Base-by-base conservation (phyloP, 2,113 vertebrate species). In the Grantiella picta region DNA sequence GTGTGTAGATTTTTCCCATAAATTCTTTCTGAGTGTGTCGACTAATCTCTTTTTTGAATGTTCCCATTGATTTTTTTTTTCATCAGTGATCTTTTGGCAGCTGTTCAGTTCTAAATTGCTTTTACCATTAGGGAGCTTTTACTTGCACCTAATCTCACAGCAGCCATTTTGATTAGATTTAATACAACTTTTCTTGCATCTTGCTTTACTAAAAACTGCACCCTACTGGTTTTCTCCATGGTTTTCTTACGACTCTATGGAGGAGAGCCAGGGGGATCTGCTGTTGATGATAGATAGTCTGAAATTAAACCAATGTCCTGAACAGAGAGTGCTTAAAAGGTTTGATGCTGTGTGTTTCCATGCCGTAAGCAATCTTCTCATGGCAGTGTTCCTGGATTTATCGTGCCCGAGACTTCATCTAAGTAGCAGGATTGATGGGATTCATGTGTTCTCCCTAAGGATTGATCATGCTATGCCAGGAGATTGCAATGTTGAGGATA, bases 51-150 rank as follows among this genome's bases (percentile, higher is more conserved):
- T 82, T 94, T 96, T 94, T 96, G 78, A 94, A 93, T 94, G 94
- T 95, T 92, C 28, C 66, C 66, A 94, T 96, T 90, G 89, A 93
- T 95, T 95, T 94, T 44, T 91, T 70, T 59, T 49, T 57, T 11
- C 76, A 60, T 75, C 92, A 70, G 82, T 93, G 92, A 95, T 95
- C 85, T 95, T 94, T 95, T 96, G 94, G 94, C 95, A 95, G 90
- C 87, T 66, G 52, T 94, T 96, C 93, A 94, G 90, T 88, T 92
- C 87, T 90, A 94, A 97, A 97, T 96, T 95, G 85, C 92, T 96
- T 92, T 96, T 95, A 93, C 90, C 93, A 93, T 96, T 90, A 96
- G 92, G 73, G 93, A 95, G 95, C 88, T 96, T 97, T 93, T 78
- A 70, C 68, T 93, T 95, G 92, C 68, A 83, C 92, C 90, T 96